Conservation (phyloP, 2,797 vertebrate species). For the Lacerta bilineata region DNA sequence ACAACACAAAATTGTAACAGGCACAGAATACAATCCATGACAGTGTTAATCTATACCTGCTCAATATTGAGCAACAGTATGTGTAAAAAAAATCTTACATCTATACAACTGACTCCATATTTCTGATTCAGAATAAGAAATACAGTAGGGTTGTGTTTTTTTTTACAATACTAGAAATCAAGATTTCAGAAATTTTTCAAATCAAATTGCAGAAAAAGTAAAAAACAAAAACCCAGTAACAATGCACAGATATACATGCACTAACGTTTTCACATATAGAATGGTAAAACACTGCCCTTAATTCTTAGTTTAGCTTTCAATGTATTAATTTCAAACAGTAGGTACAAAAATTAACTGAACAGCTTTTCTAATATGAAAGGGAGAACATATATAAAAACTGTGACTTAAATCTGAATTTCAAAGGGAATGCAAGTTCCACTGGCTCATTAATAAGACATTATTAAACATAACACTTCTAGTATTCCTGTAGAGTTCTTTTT, state of each 20-base stretch:
- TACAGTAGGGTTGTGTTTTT: not conserved
- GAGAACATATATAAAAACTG: conserved; percentile 19
- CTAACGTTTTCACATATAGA: not conserved
- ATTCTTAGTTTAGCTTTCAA: conserved; percentile 33
- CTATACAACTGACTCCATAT: not conserved
- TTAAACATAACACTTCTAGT: conserved; percentile 1
- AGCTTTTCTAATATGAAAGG: conserved; percentile 29
- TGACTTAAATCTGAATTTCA: conserved; percentile 34
- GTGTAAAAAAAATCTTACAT: not conserved
- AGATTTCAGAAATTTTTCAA: not conserved
- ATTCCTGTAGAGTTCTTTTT: conserved; percentile 29
- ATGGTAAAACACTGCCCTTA: conserved; percentile 16
- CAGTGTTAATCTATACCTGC: not conserved
- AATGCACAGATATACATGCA: not conserved
- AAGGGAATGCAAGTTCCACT: conserved; percentile 37
- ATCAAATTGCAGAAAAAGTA: not conserved
- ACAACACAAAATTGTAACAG: conserved; percentile 6
- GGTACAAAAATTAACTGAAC: conserved; percentile 26
- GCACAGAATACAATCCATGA: not conserved
- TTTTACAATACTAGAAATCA: conserved; percentile 34
- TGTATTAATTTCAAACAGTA: conserved; percentile 37
- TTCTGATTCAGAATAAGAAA: not conserved
- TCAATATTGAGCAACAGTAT: not conserved
- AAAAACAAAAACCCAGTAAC: not conserved
- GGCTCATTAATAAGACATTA: conserved; percentile 4